Evolutionary conservation across 2,888 invertebrate genomes (phyloP), one percentile per base, ranked within the genome.

Genomic region (Tinea pellionella): DNA sequence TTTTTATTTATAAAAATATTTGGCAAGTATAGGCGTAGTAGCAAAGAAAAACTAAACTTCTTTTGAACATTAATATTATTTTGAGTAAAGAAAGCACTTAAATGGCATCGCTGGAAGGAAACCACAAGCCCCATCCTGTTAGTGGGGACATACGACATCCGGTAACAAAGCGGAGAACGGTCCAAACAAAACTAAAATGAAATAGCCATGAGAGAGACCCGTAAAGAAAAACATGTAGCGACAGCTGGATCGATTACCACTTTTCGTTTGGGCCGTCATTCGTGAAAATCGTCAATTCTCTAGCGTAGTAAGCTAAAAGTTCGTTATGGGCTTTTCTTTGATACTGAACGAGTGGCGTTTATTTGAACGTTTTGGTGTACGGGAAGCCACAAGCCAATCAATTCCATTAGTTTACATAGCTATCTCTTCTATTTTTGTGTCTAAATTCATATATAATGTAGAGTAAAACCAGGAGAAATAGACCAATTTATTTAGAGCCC

Each of bases 111-210:
- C 32, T 55, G 55, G 62, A 63, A 61, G 63, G 63, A 64, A 68
- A 71, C 74, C 73, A 63, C 75, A 74, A 65, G 62, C 69, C 67
- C 62, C 70, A 68, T 74, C 75, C 73, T 68, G 71, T 62, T 62
- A 62, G 59, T 61, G 63, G 63, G 57, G 62, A 63, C 42, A 61
- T 62, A 62, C 62, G 57, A 57, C 57, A 32, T 57, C 57, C 57
- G 57, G 53, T 12, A 12, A 53, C 53, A 53, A 24, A 53, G 24
- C 19, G 47, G 47, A 37, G 37, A 6, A 37, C 37, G 37, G 37
- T 9, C 47, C 47, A 47, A 47, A 47, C 13, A 47, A 16, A 16
- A 47, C 47, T 16, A 13, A 47, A 47, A 47, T 47, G 16, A 47
- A 47, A 13, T 16, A 47, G 47, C 47, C 47, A 16, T 47, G 47